These are phyloP conservation scores for Drosophila repletoides DNA, from an alignment of 1,140 invertebrate genomes.

Conservation along the genomic window DNA sequence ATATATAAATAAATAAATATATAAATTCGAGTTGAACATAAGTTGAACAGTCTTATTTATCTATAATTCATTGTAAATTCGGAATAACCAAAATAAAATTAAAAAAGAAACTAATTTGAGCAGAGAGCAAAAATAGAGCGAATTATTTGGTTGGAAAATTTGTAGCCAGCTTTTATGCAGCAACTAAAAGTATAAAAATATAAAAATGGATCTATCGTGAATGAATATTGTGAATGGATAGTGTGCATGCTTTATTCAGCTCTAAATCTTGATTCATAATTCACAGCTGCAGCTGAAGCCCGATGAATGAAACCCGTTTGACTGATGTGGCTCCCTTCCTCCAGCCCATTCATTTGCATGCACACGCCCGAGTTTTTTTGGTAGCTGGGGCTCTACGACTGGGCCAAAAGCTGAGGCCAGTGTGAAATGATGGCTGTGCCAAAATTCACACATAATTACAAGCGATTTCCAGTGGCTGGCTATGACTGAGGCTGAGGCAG, in stretches of 20 bases:
- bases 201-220: too few species aligned
- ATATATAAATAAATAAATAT: too few species aligned
- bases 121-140: neutral
- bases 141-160: neutral
- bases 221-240: too few species aligned
- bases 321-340: neutral
- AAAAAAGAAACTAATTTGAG: neutral
- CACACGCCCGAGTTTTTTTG: constrained; percentile 27
- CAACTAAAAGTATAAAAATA: too few species aligned
- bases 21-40: too few species aligned
- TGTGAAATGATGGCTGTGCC: constrained; percentile 41
- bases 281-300: neutral
- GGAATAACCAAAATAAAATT: neutral
- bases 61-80: too few species aligned
- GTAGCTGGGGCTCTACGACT: neutral
- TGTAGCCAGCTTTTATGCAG: too few species aligned
- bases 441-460: constrained; percentile 70
- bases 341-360: constrained; percentile 39
- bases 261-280: constrained; percentile 10
- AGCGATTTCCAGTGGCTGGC: constrained; percentile 13
- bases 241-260: too few species aligned
- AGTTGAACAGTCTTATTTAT: too few species aligned
- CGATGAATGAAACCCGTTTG: constrained; percentile 5
- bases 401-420: too few species aligned
- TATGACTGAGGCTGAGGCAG: neutral